Evolutionary conservation across 2,888 invertebrate genomes (phyloP).

Genomic region (Sceliomorpha sp.): DNA sequence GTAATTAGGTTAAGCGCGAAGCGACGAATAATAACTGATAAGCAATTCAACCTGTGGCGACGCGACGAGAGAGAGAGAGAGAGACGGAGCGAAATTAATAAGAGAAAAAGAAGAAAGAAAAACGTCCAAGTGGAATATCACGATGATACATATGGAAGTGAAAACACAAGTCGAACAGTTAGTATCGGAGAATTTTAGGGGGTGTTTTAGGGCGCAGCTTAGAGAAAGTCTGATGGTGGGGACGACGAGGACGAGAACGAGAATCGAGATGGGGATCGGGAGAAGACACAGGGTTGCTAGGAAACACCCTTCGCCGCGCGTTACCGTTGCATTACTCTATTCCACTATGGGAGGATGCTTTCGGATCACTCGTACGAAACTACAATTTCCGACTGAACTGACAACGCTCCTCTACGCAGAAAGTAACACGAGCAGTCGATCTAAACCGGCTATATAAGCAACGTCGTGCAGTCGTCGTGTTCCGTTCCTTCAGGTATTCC

Average conservation of each 20-base stretch:
- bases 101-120: too few relatives aligned
- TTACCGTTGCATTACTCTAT: constrained; percentile 78
- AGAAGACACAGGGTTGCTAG: constrained; percentile 77
- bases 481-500: too few relatives aligned
- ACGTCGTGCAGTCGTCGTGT: too few relatives aligned
- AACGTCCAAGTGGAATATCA: too few relatives aligned
- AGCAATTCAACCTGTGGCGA: too few relatives aligned
- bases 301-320: constrained; percentile 76
- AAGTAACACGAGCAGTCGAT: too few relatives aligned
- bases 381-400: constrained; percentile 60
- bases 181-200: constrained; percentile 38
- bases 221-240: constrained; percentile 30
- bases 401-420: constrained; percentile 33
- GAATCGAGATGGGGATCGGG: constrained; percentile 57
- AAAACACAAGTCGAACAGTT: too few relatives aligned
- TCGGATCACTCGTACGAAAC: constrained; percentile 69
- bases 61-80: too few relatives aligned
- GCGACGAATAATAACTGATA: too few relatives aligned
- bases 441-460: constrained; percentile 21
- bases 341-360: constrained; percentile 60
- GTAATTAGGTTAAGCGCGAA: too few relatives aligned
- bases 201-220: constrained; percentile 39
- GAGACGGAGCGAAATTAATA: too few relatives aligned
- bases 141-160: too few relatives aligned
- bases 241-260: constrained; percentile 11